These are phyloP conservation scores for Luehdorfia chinensis DNA, from an alignment of 1,140 invertebrate species.

Conservation along the genomic window DNA sequence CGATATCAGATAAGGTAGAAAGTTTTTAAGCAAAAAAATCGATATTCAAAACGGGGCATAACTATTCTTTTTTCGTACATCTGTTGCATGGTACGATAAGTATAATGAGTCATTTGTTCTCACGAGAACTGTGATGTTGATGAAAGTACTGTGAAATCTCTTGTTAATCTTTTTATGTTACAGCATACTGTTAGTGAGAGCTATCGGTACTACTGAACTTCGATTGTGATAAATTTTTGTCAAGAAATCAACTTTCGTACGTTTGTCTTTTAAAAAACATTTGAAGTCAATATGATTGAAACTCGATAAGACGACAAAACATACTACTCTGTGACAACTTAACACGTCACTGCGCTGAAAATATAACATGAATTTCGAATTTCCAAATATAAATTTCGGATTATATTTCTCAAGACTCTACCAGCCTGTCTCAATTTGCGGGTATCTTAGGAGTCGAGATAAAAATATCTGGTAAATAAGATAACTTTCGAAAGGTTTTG, in stretches of 20 bases:
- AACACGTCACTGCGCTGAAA: no score
- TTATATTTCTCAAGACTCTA: no score
- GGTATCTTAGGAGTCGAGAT: no score
- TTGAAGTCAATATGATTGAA: not conserved
- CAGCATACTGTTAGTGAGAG: slow-evolving; percentile 13
- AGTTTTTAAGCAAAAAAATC: slow-evolving; percentile 4
- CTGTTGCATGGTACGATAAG: not conserved
- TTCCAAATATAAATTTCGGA: no score
- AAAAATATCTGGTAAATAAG: no score
- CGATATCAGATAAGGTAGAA: slow-evolving; percentile 4
- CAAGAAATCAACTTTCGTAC: no score
- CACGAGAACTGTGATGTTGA: slow-evolving; percentile 14
- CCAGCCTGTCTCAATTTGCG: no score
- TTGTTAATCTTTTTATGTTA: slow-evolving; percentile 13
- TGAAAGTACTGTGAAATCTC: slow-evolving; percentile 18
- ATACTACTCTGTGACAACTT: no score
- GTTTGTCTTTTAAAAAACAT: no score
- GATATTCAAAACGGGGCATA: slow-evolving; percentile 4
- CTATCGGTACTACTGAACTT: slow-evolving; percentile 1
- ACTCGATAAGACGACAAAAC: no score
- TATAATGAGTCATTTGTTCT: slow-evolving; percentile 16
- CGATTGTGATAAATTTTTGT: not conserved
- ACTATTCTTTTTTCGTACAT: not conserved
- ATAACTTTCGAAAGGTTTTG: no score
- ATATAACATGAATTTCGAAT: no score